Base-by-base conservation (phyloP, 2,797 vertebrate genomes). In the Austrolebias charrua region DNA sequence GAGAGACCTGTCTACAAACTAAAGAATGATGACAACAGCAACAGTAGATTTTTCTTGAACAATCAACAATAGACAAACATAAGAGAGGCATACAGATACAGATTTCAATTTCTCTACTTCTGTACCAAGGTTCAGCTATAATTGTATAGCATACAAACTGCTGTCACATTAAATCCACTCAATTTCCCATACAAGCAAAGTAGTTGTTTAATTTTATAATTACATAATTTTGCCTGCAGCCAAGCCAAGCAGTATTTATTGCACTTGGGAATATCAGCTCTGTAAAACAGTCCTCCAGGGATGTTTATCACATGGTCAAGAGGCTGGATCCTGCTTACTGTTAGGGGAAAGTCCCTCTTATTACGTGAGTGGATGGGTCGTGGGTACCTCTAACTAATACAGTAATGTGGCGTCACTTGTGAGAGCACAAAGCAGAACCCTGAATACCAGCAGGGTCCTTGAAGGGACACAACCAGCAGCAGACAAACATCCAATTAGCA, bases 401-500 rank as follows among this genome's bases (percentile, higher is more conserved):
- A n/a, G n/a, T n/a, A 78, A 85, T 62, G 75, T 69, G 75, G 87
- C 82, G 66, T 91, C 85, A 80, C 81, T 83, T 63, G 72, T 81
- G 76, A 73, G 78, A 87, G 65, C 81, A 85, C 80, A 85, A 84
- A 83, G 80, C 86, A 63, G 71, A 56, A 72, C 73, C 74, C 65
- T 81, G 91, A 92, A 91, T 92, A 83, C 83, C 84, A 89, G 85
- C 88, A 81, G 75, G 83, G 86, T 79, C 80, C 89, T 91, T 88
- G 78, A 90, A 89, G 79, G 75, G 81, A 71, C 72, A 73, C 52
- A 74, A 66, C 83, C 75, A 85, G 62, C 78, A 69, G 86, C 76
- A 81, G 82, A 89, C 90, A 88, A 89, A 84, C 85, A 60, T 71
- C 91, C 91, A 94, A 94, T 93, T 93, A 92, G 89, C 83, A 81